A percentile compares a stretch with the other conserved stretches of the same genome.
These are phyloP conservation scores for Hoplostethus mediterraneus DNA, from an alignment of 2,797 vertebrate genomes.

Conservation along the genomic window DNA sequence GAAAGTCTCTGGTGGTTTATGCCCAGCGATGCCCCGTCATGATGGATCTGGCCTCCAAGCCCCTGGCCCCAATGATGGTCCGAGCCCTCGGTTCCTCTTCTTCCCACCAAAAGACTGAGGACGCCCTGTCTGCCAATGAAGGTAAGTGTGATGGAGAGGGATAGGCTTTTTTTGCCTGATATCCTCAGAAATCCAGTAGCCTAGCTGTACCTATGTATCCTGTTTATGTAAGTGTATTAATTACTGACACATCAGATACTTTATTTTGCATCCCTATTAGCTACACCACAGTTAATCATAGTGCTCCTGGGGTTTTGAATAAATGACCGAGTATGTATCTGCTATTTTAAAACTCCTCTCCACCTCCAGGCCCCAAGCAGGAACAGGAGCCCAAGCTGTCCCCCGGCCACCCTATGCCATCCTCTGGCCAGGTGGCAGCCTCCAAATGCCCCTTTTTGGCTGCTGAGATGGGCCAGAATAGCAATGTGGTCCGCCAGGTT, in stretches of 20 bases:
- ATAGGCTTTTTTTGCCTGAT: not conserved
- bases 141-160: conserved; percentile 76
- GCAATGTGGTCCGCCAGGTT: conserved; percentile 92
- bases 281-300: too few species aligned
- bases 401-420: conserved; percentile 76
- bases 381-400: conserved; percentile 68
- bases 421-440: conserved; percentile 79
- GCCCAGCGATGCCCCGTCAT: conserved; percentile 95
- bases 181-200: not conserved
- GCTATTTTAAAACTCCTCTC: not conserved
- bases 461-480: conserved; percentile 94
- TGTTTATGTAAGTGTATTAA: not conserved
- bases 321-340: not conserved
- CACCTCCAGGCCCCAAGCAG: conserved; percentile 59
- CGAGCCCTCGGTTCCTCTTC: conserved; percentile 87
- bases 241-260: not conserved
- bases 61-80: conserved; percentile 80
- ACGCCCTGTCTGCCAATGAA: conserved; percentile 73
- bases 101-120: conserved; percentile 84
- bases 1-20: conserved; percentile 90
- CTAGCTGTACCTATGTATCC: not conserved
- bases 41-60: conserved; percentile 92
- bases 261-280: too few species aligned
- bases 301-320: not conserved
- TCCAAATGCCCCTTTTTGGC: conserved; percentile 97